phyloP scores from a whole-genome alignment of 2,888 invertebrate species.

The Thecophora atra region DNA sequence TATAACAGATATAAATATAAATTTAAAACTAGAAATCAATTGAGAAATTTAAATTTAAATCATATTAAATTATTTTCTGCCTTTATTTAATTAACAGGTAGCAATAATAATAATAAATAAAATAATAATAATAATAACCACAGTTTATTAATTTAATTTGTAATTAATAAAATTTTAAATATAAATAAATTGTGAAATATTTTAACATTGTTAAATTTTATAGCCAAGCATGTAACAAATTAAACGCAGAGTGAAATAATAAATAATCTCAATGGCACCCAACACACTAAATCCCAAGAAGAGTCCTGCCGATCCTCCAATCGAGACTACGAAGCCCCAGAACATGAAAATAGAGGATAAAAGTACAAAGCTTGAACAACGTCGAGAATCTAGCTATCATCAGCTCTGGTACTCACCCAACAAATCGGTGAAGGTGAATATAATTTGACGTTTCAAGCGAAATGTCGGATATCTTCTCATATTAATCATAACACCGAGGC shows the following conservation, averaged over 20 bases:
- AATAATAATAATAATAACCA: too few species aligned
- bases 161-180: background rate
- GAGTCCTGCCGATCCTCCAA: conserved; percentile 81
- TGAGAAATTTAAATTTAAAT: too few species aligned
- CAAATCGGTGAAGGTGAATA: conserved; percentile 63
- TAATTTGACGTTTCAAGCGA: conserved; percentile 59
- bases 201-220: conserved; percentile 11
- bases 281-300: conserved; percentile 82
- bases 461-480: conserved; percentile 41
- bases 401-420: conserved; percentile 60
- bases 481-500: conserved; percentile 49
- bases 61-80: too few species aligned
- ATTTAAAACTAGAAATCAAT: too few species aligned
- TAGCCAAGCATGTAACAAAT: conserved; percentile 69
- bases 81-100: too few species aligned
- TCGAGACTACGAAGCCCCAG: conserved; percentile 70
- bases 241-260: conserved; percentile 75
- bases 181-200: background rate
- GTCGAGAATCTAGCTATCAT: too few species aligned
- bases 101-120: too few species aligned
- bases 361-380: too few species aligned
- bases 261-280: conserved; percentile 79
- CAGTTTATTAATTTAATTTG: too few species aligned
- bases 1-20: too few species aligned
- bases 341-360: too few species aligned